Evolutionary conservation across 2,888 invertebrate species (phyloP), one percentile per base, ranked within the genome.

Genomic region (Papilio protenor): DNA sequence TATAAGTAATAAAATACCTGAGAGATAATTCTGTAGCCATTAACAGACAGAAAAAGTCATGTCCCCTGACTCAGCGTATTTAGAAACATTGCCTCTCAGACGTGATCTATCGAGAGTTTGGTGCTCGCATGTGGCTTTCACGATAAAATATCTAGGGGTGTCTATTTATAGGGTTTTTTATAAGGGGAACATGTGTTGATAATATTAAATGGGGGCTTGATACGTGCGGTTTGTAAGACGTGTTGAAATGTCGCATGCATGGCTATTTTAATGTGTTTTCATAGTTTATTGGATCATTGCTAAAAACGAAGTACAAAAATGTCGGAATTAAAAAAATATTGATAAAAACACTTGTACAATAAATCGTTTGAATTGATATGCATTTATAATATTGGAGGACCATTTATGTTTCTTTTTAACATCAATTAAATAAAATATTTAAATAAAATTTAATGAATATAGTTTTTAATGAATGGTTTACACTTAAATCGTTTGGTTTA

Each of bases 111-210:
- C 87, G 89, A 84, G 85, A 85, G 87, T 77, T 78, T 81, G 86
- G 84, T 87, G 89, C 87, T 87, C 86, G 87, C 90, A 90, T 89
- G 89, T 88, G 90, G 88, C 88, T 92, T 92, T 92, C 91, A 87
- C 93, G 90, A 92, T 94, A 91, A 92, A 92, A 90, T 88, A 88
- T 89, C 88, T 87, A 89, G 89, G 89, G 90, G 88, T 85, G 88
- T 88, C 87, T 92, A 92, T 92, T 93, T 92, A 92, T 88, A 89
- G 88, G 83, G 85, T 89, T 91, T 92, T 92, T 85, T 86, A 85
- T 77, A 74, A 84, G 83, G 84, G 84, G 83, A 87, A 85, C 87
- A 87, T 87, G 90, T 91, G 91, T 90, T 90, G 88, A 91, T 91
- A 86, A 88, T 89, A 87, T 88, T 88, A 84, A 90, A 90, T 87